Percentiles rank a stretch among this genome's conserved stretches.
Evolutionary conservation across 1,140 invertebrate species (phyloP).

Genomic region (Elysia chlorotica): DNA sequence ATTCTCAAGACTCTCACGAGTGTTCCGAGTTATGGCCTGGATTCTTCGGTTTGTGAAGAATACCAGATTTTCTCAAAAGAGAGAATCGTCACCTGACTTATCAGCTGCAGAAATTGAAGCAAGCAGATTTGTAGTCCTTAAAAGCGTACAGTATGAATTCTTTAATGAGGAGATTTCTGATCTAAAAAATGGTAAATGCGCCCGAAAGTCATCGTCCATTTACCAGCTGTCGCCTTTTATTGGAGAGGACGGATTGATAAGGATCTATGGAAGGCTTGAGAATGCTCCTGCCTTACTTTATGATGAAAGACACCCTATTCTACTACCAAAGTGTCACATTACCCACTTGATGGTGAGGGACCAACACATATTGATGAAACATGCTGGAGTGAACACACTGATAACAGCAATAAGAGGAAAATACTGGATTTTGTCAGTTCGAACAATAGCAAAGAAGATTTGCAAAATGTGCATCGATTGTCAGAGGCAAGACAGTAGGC

Average conservation of each 20-base stretch:
- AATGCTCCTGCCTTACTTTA: not conserved
- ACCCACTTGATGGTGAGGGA: not conserved
- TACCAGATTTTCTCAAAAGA: not conserved
- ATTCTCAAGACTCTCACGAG: too few relatives aligned
- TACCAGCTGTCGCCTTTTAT: not conserved
- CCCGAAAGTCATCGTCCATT: not conserved
- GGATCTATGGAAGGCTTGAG: not conserved
- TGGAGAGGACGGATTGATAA: not conserved
- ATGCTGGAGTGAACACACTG: not conserved
- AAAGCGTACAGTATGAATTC: not conserved
- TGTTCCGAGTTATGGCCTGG: not conserved
- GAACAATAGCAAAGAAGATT: not conserved
- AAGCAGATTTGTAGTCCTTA: not conserved
- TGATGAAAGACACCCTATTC: slow-evolving; percentile 1
- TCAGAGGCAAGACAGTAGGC: not conserved
- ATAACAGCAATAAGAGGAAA: not conserved
- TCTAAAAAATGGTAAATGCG: not conserved
- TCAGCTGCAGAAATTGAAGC: not conserved
- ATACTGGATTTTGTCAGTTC: slow-evolving; percentile 2
- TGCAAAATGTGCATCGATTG: not conserved
- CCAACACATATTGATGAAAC: not conserved
- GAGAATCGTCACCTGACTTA: not conserved
- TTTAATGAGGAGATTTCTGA: not conserved
- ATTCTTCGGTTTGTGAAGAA: not conserved
- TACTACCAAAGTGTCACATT: not conserved